Conservation (phyloP, 2,888 invertebrate species). For the Tetropium fuscum region DNA sequence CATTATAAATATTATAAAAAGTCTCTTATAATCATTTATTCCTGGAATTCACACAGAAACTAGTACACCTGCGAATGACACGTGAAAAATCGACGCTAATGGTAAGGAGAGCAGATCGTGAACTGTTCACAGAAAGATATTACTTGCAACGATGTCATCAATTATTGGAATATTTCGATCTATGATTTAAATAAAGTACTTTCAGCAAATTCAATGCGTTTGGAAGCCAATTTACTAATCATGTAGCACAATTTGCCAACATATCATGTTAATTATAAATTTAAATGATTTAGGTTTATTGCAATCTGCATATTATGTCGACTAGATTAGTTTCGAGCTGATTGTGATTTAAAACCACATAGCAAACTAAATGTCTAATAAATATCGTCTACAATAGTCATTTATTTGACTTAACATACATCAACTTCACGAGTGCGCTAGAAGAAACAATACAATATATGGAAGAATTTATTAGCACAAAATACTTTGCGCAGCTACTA, state of each 20-base stretch:
- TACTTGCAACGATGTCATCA: no score
- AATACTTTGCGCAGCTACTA: neutral
- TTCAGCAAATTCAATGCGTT: constrained; percentile 23
- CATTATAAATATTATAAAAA: no score
- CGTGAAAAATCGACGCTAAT: no score
- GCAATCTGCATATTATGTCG: constrained; percentile 34
- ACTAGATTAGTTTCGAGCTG: constrained; percentile 44
- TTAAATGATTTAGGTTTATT: constrained; percentile 40
- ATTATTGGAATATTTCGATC: neutral
- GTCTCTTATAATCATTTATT: no score
- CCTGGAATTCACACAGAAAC: no score
- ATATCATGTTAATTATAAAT: constrained; percentile 40
- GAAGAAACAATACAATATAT: constrained; percentile 16
- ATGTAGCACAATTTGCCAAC: constrained; percentile 39
- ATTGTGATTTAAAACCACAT: constrained; percentile 47
- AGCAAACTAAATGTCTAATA: constrained; percentile 38
- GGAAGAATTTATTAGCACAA: constrained; percentile 4
- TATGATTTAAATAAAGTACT: constrained; percentile 10
- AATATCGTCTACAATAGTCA: constrained; percentile 36
- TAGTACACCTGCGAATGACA: no score
- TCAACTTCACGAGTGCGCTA: constrained; percentile 10
- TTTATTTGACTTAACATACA: constrained; percentile 17
- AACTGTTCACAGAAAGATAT: no score
- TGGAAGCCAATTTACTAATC: constrained; percentile 36
- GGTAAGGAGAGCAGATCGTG: no score